Percentiles rank a stretch among this genome's conserved stretches.
Conservation (phyloP, 2,113 vertebrate genomes). For the Engraulis encrasicolus region DNA sequence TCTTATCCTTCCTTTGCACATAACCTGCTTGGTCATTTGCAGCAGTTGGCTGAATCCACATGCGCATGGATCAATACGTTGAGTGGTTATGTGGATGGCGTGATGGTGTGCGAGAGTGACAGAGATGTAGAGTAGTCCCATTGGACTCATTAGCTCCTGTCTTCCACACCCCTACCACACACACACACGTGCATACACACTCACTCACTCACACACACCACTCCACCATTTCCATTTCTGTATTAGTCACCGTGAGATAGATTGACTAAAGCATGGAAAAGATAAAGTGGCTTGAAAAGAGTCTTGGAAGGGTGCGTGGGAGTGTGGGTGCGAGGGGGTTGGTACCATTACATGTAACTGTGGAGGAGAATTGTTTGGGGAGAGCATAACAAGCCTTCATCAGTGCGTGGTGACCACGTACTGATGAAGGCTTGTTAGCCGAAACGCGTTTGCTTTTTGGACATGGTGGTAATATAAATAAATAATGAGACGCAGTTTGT, state of each 20-base stretch:
- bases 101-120: not conserved
- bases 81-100: not conserved
- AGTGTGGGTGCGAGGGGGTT: not conserved
- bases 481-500: no score
- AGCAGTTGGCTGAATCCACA: not conserved
- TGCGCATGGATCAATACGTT: not conserved
- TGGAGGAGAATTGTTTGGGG: not conserved
- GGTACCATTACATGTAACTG: not conserved
- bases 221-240: not conserved
- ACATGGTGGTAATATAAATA: no score
- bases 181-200: no score
- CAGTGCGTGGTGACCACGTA: no score
- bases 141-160: conserved; percentile 11
- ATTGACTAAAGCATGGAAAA: conserved; percentile 30
- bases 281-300: not conserved
- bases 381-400: not conserved
- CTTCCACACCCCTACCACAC: no score
- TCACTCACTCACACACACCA: no score
- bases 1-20: not conserved
- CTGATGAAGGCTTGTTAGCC: no score
- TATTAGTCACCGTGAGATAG: not conserved
- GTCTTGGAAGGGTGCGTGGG: not conserved
- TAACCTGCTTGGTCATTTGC: not conserved
- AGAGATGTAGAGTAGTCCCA: not conserved
- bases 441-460: no score